phyloP scores from a whole-genome alignment of 2,797 vertebrate species.

The Acanthiza pusilla region DNA sequence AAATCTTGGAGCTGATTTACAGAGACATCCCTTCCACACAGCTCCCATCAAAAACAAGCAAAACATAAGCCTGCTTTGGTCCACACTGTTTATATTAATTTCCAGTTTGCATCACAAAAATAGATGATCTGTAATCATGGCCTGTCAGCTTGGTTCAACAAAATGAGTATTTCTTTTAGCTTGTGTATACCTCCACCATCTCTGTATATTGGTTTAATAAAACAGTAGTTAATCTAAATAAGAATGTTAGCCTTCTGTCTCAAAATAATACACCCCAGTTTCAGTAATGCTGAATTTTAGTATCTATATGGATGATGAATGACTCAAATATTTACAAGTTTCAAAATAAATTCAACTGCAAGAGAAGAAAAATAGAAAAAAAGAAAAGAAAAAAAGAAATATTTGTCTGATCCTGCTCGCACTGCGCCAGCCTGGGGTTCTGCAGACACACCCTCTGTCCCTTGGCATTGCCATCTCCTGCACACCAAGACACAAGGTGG shows the following conservation, averaged over 20 bases:
- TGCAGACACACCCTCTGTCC: conserved; percentile 19
- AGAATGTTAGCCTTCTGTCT: conserved; percentile 43
- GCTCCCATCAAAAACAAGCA: conserved; percentile 5
- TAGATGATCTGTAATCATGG: conserved; percentile 28
- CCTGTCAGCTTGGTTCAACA: conserved; percentile 39
- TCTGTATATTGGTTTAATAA: conserved; percentile 45
- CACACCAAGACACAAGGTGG: conserved; percentile 57
- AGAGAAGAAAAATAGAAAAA: neutral
- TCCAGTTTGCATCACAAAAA: conserved; percentile 20
- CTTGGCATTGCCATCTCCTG: conserved; percentile 67
- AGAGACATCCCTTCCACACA: neutral
- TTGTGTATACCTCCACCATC: conserved; percentile 41
- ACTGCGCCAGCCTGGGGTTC: neutral
- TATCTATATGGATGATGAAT: conserved; percentile 54
- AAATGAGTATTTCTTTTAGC: conserved; percentile 21
- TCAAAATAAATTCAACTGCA: conserved; percentile 34
- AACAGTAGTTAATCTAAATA: conserved; percentile 57
- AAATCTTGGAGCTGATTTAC: conserved; percentile 26
- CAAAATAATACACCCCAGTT: conserved; percentile 16
- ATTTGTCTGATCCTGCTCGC: neutral
- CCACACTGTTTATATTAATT: conserved; percentile 50
- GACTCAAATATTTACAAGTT: conserved; percentile 53
- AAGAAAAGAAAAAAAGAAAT: neutral
- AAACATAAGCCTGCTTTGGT: neutral
- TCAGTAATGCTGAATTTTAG: conserved; percentile 22